phyloP scores from a whole-genome alignment of 2,113 vertebrate species.

The Dascyllus trimaculatus region DNA sequence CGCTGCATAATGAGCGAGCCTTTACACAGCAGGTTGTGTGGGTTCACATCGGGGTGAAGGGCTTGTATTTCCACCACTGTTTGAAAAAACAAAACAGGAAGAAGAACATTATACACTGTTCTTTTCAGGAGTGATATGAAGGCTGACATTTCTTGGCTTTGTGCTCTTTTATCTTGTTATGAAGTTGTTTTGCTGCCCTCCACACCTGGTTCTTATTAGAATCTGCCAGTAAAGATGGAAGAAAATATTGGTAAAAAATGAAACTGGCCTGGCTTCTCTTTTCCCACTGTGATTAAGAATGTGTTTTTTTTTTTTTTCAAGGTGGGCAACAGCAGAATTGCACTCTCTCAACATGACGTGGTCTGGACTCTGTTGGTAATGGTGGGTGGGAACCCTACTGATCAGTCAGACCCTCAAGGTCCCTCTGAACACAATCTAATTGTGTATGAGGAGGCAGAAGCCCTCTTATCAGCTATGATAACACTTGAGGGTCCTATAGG shows the following conservation, averaged over 20 bases:
- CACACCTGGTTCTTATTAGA: slow-evolving; percentile 39
- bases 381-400: slow-evolving; percentile 51
- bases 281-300: slow-evolving; percentile 57
- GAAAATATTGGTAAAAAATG: slow-evolving; percentile 43
- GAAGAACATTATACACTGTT: slow-evolving; percentile 3
- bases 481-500: slow-evolving; percentile 52
- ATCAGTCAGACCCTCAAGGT: slow-evolving; percentile 72
- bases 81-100: slow-evolving; percentile 51
- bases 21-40: not conserved
- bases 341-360: slow-evolving; percentile 42
- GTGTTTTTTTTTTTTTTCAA: slow-evolving; percentile 16
- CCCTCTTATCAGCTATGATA: slow-evolving; percentile 54
- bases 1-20: slow-evolving; percentile 9
- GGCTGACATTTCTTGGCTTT: not conserved
- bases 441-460: slow-evolving; percentile 64
- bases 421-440: slow-evolving; percentile 66
- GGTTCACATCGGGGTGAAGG: slow-evolving; percentile 6
- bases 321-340: slow-evolving; percentile 48
- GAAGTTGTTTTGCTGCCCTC: slow-evolving; percentile 23
- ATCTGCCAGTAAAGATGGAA: slow-evolving; percentile 42
- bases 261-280: slow-evolving; percentile 51
- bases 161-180: slow-evolving; percentile 6
- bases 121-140: slow-evolving; percentile 27
- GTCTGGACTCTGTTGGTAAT: slow-evolving; percentile 37
- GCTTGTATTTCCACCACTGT: slow-evolving; percentile 36